These are phyloP conservation scores for Eupsittula cactorum DNA, from an alignment of 2,113 vertebrate species.

Conservation along the genomic window DNA sequence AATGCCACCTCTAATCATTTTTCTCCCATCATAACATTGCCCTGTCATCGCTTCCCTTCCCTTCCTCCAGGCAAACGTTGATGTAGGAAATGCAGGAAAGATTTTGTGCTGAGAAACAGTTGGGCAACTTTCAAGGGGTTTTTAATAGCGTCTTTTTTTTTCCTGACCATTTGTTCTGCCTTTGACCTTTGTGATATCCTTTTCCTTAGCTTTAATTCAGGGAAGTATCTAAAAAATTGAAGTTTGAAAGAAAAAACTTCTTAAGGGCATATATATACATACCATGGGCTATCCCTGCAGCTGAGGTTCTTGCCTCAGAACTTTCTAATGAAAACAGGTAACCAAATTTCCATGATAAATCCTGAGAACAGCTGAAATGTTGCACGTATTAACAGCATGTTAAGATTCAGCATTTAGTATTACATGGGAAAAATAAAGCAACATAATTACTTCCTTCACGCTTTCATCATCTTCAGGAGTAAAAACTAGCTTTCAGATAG, in stretches of 20 bases:
- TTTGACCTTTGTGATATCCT: not conserved
- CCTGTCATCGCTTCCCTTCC: conserved; percentile 27
- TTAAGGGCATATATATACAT: not conserved
- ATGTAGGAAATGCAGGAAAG: not conserved
- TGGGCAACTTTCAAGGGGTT: not conserved
- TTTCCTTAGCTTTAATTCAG: not conserved
- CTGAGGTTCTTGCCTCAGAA: not conserved
- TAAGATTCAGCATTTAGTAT: not conserved
- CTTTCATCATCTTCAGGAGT: not conserved
- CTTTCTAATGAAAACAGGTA: not conserved
- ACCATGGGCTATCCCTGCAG: not conserved
- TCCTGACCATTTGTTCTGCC: not conserved
- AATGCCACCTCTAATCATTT: not conserved
- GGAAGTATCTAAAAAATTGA: not conserved
- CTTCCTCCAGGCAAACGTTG: conserved; percentile 24
- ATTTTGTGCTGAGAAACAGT: not conserved
- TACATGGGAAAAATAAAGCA: not conserved
- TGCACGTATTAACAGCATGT: not conserved
- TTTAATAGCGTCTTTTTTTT: not conserved
- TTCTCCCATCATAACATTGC: not conserved
- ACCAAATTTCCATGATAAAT: not conserved
- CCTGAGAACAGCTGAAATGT: not conserved
- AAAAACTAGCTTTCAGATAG: not conserved
- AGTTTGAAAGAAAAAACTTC: not conserved
- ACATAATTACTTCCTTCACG: not conserved